A percentile compares a stretch with the other conserved stretches of the same genome.
phyloP scores from a whole-genome alignment of 2,888 invertebrate genomes.

The Mythimna albipuncta region DNA sequence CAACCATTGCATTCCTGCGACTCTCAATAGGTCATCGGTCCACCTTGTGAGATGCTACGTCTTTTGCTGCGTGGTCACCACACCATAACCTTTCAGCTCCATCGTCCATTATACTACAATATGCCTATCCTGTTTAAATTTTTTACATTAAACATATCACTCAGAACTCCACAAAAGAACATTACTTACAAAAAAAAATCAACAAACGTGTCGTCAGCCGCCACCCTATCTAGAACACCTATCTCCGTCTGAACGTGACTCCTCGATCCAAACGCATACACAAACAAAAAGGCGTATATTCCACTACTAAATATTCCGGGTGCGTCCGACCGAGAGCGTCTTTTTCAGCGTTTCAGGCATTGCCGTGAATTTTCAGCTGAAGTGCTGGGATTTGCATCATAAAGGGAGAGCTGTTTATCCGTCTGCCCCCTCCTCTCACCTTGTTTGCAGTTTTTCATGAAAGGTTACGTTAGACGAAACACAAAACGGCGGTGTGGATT shows the following conservation, averaged over 20 bases:
- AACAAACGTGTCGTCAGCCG: slow-evolving; percentile 25
- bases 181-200: slow-evolving; percentile 1
- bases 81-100: too few relatives aligned
- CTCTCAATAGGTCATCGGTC: too few relatives aligned
- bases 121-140: not conserved
- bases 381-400: slow-evolving; percentile 72
- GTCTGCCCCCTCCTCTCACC: slow-evolving; percentile 42
- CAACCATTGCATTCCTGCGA: too few relatives aligned
- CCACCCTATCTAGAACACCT: slow-evolving; percentile 46
- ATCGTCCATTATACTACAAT: too few relatives aligned
- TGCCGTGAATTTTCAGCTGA: slow-evolving; percentile 69
- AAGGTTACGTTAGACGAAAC: slow-evolving; percentile 61
- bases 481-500: slow-evolving; percentile 33
- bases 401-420: slow-evolving; percentile 64
- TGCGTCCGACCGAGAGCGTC: slow-evolving; percentile 67
- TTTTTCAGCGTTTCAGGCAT: slow-evolving; percentile 70
- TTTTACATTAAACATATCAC: slow-evolving; percentile 7
- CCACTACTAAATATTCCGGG: slow-evolving; percentile 65
- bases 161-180: slow-evolving; percentile 2
- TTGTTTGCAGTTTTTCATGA: slow-evolving; percentile 67
- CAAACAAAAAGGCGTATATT: slow-evolving; percentile 55
- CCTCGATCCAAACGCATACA: slow-evolving; percentile 58
- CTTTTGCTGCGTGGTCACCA: too few relatives aligned
- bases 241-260: slow-evolving; percentile 56
- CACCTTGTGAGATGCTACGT: too few relatives aligned